phyloP scores from a whole-genome alignment of 37 sponge, comb jelly and placozoan genomes.

The Haliclona indistincta region DNA sequence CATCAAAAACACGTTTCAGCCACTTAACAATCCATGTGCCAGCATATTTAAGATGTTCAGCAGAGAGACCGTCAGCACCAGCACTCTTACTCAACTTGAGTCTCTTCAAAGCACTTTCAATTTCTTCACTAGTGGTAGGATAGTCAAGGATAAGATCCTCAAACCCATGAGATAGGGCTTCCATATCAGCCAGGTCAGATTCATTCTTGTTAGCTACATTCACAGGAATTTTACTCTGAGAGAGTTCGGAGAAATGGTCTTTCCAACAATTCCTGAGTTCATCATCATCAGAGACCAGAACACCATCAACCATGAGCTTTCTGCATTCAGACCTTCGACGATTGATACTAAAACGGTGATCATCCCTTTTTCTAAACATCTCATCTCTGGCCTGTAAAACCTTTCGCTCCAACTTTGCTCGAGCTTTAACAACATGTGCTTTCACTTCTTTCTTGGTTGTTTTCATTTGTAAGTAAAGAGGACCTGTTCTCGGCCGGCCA shows the following conservation, averaged over 20 bases:
- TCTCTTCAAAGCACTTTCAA: neutral
- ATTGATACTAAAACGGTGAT: neutral
- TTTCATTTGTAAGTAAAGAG: neutral
- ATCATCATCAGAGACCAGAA: neutral
- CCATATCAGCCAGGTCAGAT: neutral
- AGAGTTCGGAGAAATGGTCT: neutral
- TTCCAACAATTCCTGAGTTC: neutral
- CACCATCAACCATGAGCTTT: conserved; percentile 14
- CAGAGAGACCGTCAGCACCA: conserved; percentile 10
- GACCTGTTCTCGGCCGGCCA: neutral
- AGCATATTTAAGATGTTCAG: conserved; percentile 7
- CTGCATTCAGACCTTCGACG: no score
- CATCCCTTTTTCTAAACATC: neutral
- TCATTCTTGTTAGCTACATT: neutral
- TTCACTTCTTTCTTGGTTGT: conserved; percentile 3
- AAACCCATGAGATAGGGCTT: neutral
- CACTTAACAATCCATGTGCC: conserved; percentile 1
- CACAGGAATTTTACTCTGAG: neutral
- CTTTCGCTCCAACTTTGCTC: neutral
- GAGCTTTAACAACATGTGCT: neutral
- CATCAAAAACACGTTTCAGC: conserved; percentile 11
- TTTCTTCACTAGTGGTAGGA: neutral
- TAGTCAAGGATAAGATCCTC: conserved; percentile 3
- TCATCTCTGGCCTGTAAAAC: neutral
- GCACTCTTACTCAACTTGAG: conserved; percentile 6